These are phyloP conservation scores for Poecile montanus DNA, from an alignment of 2,797 vertebrate genomes.

Conservation along the genomic window DNA sequence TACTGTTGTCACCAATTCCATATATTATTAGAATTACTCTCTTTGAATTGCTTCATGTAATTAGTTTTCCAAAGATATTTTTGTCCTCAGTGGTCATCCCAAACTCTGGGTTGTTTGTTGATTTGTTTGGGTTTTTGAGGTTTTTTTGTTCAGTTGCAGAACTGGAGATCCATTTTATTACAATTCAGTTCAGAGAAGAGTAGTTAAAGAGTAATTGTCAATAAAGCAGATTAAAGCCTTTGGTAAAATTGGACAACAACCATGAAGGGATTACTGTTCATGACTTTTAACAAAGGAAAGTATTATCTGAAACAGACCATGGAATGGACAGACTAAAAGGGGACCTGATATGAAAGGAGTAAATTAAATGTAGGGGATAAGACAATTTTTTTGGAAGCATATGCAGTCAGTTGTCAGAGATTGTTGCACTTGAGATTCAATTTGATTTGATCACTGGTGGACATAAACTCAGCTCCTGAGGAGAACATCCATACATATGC, in stretches of 20 bases:
- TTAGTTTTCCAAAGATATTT: background rate
- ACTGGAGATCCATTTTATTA: background rate
- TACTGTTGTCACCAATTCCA: background rate
- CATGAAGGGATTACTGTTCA: slow-evolving; percentile 40
- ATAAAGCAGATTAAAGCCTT: slow-evolving; percentile 37
- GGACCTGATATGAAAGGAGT: background rate
- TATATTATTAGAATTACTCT: background rate
- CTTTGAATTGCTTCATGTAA: background rate
- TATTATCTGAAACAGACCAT: background rate
- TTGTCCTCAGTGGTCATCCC: background rate
- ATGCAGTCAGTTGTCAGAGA: background rate
- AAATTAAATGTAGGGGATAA: background rate
- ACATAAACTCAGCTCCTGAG: background rate
- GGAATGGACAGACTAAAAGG: background rate
- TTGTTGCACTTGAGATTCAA: background rate
- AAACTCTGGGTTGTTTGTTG: background rate
- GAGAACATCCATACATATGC: rapidly evolving
- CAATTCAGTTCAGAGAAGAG: background rate
- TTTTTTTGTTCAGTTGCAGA: background rate
- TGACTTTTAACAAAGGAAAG: slow-evolving; percentile 24
- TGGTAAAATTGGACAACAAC: slow-evolving; percentile 43
- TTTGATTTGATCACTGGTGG: background rate
- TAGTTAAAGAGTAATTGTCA: slow-evolving; percentile 32
- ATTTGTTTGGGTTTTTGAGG: background rate
- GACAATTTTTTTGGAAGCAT: background rate